These are phyloP conservation scores for Pangasius djambal DNA, from an alignment of 2,797 vertebrate species.

Conservation along the genomic window DNA sequence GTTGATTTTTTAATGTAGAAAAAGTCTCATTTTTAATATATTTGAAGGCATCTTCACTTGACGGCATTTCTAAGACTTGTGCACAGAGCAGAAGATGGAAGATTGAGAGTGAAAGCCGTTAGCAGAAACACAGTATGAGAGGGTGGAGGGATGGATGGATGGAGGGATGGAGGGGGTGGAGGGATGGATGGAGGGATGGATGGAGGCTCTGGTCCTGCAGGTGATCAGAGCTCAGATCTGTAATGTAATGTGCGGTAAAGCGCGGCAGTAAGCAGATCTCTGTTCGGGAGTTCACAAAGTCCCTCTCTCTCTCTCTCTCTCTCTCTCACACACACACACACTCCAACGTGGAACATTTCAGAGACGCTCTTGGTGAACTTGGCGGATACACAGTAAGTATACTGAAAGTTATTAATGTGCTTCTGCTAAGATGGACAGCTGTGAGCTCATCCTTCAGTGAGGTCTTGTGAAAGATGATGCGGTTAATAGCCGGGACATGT, in stretches of 20 bases:
- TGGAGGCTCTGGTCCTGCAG: conserved; percentile 7
- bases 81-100: not conserved
- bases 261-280: not conserved
- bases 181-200: not conserved
- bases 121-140: not conserved
- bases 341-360: not conserved
- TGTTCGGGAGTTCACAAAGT: not conserved
- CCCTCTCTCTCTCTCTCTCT: not conserved
- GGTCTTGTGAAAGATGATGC: not conserved
- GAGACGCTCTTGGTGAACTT: not conserved
- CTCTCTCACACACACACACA: conserved; percentile 3
- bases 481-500: not conserved
- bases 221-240: not conserved
- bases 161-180: not conserved
- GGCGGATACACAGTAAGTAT: not conserved
- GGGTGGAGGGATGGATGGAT: conserved; percentile 11
- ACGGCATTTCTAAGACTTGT: too few species aligned
- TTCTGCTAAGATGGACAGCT: not conserved
- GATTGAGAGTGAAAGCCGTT: not conserved
- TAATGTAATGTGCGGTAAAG: not conserved
- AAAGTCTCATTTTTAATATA: not conserved
- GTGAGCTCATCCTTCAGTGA: not conserved
- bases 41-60: not conserved
- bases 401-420: not conserved
- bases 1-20: too few species aligned